These are phyloP conservation scores for Cydia amplana DNA, from an alignment of 1,140 invertebrate genomes.

Conservation along the genomic window DNA sequence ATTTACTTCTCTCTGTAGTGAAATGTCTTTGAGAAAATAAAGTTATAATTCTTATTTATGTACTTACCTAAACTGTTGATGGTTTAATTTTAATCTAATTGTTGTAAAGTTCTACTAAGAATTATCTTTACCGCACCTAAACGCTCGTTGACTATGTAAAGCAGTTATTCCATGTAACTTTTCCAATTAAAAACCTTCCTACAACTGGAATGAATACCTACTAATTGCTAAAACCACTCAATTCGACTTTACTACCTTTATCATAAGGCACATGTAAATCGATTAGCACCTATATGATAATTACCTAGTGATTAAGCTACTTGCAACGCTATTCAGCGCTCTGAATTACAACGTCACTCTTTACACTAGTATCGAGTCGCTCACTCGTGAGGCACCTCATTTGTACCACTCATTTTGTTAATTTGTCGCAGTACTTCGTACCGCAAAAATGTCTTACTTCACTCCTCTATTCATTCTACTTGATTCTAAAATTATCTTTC, in stretches of 20 bases:
- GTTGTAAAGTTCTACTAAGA: not conserved
- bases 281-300: conserved; percentile 14
- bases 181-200: not conserved
- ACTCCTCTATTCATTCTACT: no score
- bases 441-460: no score
- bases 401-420: no score
- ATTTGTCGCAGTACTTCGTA: no score
- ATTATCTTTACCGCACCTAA: not conserved
- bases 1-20: no score
- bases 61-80: no score
- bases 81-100: not conserved
- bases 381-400: no score
- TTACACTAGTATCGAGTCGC: no score
- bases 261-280: conserved; percentile 3
- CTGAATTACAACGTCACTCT: not conserved
- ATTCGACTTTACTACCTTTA: conserved; percentile 4
- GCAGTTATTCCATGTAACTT: not conserved
- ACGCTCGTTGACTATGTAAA: not conserved
- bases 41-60: no score
- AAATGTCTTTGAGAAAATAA: no score
- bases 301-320: conserved; percentile 4
- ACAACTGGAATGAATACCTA: not conserved
- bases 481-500: no score
- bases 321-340: not conserved
- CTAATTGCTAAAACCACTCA: not conserved